Conservation (phyloP, 2,113 vertebrate species). For the Limnothrissa miodon region DNA sequence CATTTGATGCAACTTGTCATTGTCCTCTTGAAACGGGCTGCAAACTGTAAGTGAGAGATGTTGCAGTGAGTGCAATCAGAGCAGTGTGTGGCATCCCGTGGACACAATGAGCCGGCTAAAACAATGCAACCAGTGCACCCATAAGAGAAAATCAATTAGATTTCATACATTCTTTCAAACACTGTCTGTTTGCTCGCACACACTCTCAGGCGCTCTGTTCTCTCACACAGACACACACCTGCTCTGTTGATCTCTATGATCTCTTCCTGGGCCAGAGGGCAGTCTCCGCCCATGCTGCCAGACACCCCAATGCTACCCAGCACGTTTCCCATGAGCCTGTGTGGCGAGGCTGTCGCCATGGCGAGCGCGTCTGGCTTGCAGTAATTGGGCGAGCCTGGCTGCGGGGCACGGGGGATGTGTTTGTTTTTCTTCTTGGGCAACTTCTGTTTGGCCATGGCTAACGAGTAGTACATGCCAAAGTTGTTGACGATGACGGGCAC, state of each 20-base stretch:
- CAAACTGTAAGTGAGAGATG: not conserved
- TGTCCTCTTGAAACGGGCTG: not conserved
- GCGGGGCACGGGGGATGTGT: conserved; percentile 88
- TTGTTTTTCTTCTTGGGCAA: conserved; percentile 98
- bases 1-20: not conserved
- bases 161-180: not conserved
- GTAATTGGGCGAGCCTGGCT: conserved; percentile 86
- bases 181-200: not conserved
- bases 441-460: conserved; percentile 99
- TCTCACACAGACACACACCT: conserved; percentile 69
- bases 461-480: conserved; percentile 98
- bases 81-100: not conserved
- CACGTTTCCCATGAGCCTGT: conserved; percentile 88
- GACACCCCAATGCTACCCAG: conserved; percentile 69
- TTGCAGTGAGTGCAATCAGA: not conserved
- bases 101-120: not conserved
- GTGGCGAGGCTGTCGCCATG: conserved; percentile 84
- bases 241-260: conserved; percentile 83
- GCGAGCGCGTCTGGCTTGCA: conserved; percentile 85
- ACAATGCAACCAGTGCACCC: not conserved
- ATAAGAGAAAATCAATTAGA: not conserved
- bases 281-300: conserved; percentile 75
- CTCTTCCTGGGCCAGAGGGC: conserved; percentile 85
- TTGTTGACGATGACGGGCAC: conserved; percentile 99
- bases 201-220: not conserved